Evolutionary conservation across 2,888 invertebrate genomes (phyloP), one percentile per base, ranked within the genome.

Genomic region (Bombylius major): DNA sequence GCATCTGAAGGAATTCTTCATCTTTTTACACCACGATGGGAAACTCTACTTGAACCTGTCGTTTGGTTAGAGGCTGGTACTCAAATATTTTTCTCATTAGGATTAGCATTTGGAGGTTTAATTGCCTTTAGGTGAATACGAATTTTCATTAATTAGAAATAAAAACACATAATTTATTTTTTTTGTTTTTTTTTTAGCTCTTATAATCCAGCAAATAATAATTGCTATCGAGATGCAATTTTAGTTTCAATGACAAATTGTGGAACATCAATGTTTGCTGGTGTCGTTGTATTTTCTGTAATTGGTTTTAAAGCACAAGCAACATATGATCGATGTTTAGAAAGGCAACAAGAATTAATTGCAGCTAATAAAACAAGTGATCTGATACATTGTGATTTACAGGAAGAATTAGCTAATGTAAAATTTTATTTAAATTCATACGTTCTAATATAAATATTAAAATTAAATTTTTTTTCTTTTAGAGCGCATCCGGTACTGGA

Each of bases 21-120:
- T 75, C 79, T 96, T 34, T 93, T 96, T 69, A 91, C 90, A 0
- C 95, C 95, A 0, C 87, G 91, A 77, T 92, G 96, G 89, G 87
- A 88, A 66, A 91, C 85, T 58, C 80, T 97, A 57, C 75, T 87
- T 44, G 95, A 95, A 76, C 96, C 96, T 9, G 90, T 92, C 0
- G 96, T 97, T 0, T 97, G 97, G 97, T 75, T 97, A 54, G 96
- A 97, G 76, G 96, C 97, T 0, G 96, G 96, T 4, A 96, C 96
- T 0, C 97, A 97, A 73, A 96, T 97, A 66, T 97, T 97, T 77
- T 97, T 96, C 75, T 96, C 95, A 0, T 80, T 96, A 59, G 96
- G 96, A 9, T 76, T 97, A 51, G 96, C 95, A 1, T 97, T 97
- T 65, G 97, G 97, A 12, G 96, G 96, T 9, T 77, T 97, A 45